Conservation (phyloP, 37 sponge, comb jelly and placozoan genomes). For the Cliona cf. orientalis region DNA sequence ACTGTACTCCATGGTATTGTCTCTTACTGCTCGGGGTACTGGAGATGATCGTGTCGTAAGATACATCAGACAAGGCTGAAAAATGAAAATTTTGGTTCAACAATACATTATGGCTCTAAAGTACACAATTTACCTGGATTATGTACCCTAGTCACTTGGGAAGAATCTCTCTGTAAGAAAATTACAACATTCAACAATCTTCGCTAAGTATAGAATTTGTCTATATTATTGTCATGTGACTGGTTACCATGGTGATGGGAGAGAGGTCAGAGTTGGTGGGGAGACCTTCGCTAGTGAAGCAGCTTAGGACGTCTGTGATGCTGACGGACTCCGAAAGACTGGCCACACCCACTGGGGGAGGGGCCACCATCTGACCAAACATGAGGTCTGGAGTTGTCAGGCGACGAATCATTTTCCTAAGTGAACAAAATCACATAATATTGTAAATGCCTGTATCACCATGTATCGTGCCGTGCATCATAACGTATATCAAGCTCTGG, state of each 20-base stretch:
- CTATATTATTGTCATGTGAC: not conserved
- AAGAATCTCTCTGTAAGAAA: slow-evolving; percentile 24
- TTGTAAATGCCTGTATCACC: not conserved
- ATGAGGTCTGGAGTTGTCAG: slow-evolving; percentile 51
- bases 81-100: too few species aligned
- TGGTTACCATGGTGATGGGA: slow-evolving; percentile 56
- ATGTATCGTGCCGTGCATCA: not conserved
- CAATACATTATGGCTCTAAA: too few species aligned
- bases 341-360: slow-evolving; percentile 33
- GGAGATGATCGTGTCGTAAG: slow-evolving; percentile 23
- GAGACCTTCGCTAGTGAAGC: slow-evolving; percentile 47
- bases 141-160: slow-evolving; percentile 16
- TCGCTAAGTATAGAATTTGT: not conserved
- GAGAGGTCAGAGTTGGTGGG: slow-evolving; percentile 36
- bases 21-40: slow-evolving; percentile 58
- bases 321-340: not conserved
- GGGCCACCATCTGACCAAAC: slow-evolving; percentile 56
- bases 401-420: slow-evolving; percentile 47
- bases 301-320: slow-evolving; percentile 28
- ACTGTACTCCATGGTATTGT: slow-evolving; percentile 57
- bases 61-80: slow-evolving; percentile 7
- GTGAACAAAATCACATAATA: not conserved
- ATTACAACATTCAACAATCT: not conserved
- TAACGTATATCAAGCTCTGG: not conserved
- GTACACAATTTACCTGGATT: slow-evolving; percentile 10